phyloP scores from a whole-genome alignment of 2,113 vertebrate species.

The Peromyscus polionotus region DNA sequence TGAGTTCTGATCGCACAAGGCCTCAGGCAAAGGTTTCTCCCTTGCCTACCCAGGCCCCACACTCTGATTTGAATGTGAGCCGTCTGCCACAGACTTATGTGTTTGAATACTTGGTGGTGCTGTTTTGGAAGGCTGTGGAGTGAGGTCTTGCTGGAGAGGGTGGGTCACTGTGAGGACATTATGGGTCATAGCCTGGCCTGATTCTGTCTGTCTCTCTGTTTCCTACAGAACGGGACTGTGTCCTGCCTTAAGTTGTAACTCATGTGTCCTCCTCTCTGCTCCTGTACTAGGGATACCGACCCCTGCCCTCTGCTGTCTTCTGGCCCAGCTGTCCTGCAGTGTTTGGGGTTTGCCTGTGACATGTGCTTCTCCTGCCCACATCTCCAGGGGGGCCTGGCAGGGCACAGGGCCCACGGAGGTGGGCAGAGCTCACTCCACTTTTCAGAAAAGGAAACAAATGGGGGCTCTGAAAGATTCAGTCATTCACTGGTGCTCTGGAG shows the following conservation, averaged over 20 bases:
- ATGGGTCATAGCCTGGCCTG: background rate
- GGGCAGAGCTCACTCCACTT: fast-evolving
- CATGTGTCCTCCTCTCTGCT: background rate
- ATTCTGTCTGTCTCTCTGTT: background rate
- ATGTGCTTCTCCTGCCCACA: fast-evolving
- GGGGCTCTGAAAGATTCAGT: background rate
- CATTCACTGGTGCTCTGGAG: background rate
- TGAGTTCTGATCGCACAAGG: background rate
- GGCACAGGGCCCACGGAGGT: too few species aligned
- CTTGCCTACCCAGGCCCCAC: background rate
- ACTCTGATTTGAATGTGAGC: background rate
- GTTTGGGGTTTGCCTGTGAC: background rate
- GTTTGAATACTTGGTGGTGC: background rate
- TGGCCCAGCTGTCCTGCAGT: background rate
- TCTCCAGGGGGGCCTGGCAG: background rate
- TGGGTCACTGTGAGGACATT: background rate
- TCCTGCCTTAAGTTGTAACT: background rate
- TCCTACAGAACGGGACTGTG: background rate
- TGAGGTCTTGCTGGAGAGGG: background rate
- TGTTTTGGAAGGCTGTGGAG: background rate
- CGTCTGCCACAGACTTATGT: background rate
- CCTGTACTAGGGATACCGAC: background rate
- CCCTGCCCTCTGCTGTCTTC: fast-evolving
- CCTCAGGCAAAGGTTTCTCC: background rate
- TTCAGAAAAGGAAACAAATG: background rate